Evolutionary conservation across 35 echinoderm and acorn worm genomes (phyloP).

Genomic region (Diadema setosum): DNA sequence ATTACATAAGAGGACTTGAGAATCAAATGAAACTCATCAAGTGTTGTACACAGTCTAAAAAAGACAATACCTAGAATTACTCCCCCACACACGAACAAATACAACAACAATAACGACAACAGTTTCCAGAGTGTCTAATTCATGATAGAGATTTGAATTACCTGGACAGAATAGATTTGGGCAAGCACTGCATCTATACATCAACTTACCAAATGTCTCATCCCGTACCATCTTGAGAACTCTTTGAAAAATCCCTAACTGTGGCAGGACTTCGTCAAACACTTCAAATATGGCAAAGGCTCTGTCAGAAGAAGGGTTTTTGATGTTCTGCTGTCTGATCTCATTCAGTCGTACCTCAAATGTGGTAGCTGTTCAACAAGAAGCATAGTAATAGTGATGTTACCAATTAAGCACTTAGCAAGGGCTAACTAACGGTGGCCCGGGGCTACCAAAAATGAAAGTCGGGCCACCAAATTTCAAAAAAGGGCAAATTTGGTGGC

Average conservation of each 20-base stretch:
- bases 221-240: slow-evolving; percentile 85
- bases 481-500: background rate
- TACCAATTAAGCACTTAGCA: background rate
- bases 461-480: background rate
- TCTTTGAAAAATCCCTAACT: slow-evolving; percentile 72
- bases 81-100: too few species aligned
- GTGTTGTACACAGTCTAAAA: too few species aligned
- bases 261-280: slow-evolving; percentile 94
- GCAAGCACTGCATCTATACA: too few species aligned
- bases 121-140: too few species aligned
- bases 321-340: slow-evolving; percentile 36
- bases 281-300: slow-evolving; percentile 82
- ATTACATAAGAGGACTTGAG: too few species aligned
- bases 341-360: slow-evolving; percentile 87
- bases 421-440: background rate
- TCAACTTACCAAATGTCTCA: slow-evolving; percentile 96
- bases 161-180: too few species aligned
- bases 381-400: background rate
- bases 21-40: too few species aligned
- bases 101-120: too few species aligned
- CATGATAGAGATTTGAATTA: too few species aligned
- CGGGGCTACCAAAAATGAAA: background rate
- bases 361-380: slow-evolving; percentile 43
- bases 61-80: too few species aligned
- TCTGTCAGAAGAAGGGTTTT: slow-evolving; percentile 47